Evolutionary conservation across 1,140 invertebrate genomes (phyloP), one percentile per base, ranked within the genome.

Genomic region (Neodiprion virginianus): DNA sequence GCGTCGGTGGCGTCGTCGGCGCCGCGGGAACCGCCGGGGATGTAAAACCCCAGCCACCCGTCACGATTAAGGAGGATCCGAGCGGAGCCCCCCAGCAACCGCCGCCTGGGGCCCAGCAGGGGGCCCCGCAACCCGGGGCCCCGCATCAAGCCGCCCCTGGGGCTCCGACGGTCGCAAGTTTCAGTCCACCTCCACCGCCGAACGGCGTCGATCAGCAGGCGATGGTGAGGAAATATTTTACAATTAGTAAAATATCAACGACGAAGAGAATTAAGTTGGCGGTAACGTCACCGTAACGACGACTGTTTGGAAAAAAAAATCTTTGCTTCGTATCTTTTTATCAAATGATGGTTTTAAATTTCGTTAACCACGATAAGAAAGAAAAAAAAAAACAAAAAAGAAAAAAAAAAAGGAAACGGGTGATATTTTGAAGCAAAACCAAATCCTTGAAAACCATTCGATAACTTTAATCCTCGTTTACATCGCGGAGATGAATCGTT

Each of bases 1-100:
- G 92, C 68, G 92, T 94, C 74, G 91, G 91, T 90, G 87, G 92
- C 84, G 89, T 90, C 83, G 80, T 91, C 82, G 83, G 89, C 74
- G 72, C 88, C 76, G 81, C 86, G 77, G 82, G 88, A 82, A 80
- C 81, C 80, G 81, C 80, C 77, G 81, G 85, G 74, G 88, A 89
- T 40, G 86, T 86, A 49, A 88, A 86, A 79, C 79, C 83, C 48
- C 79, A 83, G 5, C 80, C 87, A 21, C 77, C 84, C 65, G 80
- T 81, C 5, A 71, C 88, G 61, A 79, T 83, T 1, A 88, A 89
- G 69, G 87, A 88, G 72, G 87, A 89, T 23, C 83, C 77, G 69
- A 80, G 76, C 28, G 82, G 81, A 71, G 77, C 81, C 12, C 81
- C 83, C 48, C 87, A 86, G 67, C 76, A 78, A 75, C 83, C 83